Percentiles rank a stretch among this genome's conserved stretches.
Evolutionary conservation across 2,113 vertebrate genomes (phyloP).

Genomic region (Macrotus californicus): DNA sequence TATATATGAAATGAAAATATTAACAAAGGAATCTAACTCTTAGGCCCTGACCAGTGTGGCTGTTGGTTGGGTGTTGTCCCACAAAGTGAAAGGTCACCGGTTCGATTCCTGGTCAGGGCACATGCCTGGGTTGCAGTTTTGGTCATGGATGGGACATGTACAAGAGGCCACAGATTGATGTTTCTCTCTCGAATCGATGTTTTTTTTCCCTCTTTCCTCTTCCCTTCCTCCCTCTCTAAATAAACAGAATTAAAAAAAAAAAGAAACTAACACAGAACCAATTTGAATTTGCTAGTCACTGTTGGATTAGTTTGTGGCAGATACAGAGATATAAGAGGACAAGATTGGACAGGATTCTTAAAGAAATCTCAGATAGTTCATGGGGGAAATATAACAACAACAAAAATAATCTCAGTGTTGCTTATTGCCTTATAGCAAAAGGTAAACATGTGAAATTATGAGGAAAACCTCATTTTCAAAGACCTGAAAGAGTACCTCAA

Average conservation of each 20-base stretch:
- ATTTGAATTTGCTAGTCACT: not conserved
- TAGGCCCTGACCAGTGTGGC: too few species aligned
- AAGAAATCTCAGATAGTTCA: not conserved
- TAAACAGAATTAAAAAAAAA: too few species aligned
- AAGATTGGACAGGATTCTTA: not conserved
- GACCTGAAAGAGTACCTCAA: not conserved
- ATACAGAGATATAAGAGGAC: not conserved
- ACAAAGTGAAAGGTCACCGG: too few species aligned
- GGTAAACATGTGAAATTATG: not conserved
- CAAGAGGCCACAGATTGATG: too few species aligned
- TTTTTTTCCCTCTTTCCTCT: too few species aligned
- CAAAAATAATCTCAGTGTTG: not conserved
- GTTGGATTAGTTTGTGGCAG: not conserved
- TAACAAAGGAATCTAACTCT: not conserved
- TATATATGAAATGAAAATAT: not conserved
- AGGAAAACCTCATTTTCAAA: not conserved
- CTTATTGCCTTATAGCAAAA: not conserved
- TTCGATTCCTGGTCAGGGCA: too few species aligned
- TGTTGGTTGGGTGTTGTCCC: too few species aligned
- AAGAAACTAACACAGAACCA: not conserved
- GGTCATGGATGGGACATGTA: too few species aligned
- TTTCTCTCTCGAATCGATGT: too few species aligned
- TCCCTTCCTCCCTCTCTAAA: too few species aligned
- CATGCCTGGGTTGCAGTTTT: too few species aligned
- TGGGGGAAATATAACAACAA: not conserved